Conservation (phyloP, 2,797 vertebrate species). For the Galago senegalensis region DNA sequence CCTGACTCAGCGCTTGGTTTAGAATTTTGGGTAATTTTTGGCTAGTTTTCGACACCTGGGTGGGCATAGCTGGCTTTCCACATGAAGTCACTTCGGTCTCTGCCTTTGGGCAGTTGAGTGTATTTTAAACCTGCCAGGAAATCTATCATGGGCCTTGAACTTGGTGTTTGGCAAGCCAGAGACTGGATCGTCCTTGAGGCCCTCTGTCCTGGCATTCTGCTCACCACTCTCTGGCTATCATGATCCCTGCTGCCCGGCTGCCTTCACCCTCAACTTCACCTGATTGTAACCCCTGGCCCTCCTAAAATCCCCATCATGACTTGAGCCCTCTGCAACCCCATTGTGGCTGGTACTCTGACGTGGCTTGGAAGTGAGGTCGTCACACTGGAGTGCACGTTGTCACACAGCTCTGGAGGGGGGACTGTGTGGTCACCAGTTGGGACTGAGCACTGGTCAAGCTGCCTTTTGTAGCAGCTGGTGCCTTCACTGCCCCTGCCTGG, state of each 20-base stretch:
- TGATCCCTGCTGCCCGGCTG: no score
- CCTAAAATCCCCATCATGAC: background rate
- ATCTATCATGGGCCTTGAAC: background rate
- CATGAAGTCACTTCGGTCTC: background rate
- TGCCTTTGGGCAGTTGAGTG: background rate
- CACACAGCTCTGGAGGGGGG: background rate
- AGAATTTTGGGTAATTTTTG: background rate
- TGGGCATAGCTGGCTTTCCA: background rate
- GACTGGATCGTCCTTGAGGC: background rate
- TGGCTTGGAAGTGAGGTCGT: background rate
- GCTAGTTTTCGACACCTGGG: background rate
- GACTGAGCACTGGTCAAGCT: background rate
- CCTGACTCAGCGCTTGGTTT: background rate
- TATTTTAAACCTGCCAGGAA: background rate
- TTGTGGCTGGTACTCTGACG: no score
- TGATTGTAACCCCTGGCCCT: background rate
- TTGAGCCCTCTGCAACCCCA: background rate
- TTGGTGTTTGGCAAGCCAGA: background rate
- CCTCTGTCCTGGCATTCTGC: background rate
- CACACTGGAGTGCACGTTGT: fast-evolving
- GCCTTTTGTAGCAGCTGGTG: background rate
- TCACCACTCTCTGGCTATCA: background rate
- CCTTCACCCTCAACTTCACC: background rate
- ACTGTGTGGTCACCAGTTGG: background rate
- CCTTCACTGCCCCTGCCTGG: background rate